Percentiles rank a stretch among this genome's conserved stretches.
phyloP scores from a whole-genome alignment of 2,113 vertebrate genomes.

The Bos taurus region DNA sequence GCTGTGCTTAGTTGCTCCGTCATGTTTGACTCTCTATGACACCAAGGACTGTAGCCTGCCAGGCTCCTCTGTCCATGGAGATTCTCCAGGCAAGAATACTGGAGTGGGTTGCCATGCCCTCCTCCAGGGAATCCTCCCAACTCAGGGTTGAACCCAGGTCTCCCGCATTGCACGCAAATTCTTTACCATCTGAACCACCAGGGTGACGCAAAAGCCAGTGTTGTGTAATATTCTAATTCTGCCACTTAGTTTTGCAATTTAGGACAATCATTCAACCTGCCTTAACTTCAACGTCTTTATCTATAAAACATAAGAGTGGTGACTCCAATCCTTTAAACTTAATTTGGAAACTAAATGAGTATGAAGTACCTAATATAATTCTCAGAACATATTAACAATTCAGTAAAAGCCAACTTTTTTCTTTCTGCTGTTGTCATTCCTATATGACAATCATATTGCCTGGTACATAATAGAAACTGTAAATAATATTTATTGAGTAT shows the following conservation, averaged over 20 bases:
- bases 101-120: neutral
- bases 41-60: neutral
- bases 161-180: accelerated
- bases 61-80: neutral
- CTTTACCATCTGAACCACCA: neutral
- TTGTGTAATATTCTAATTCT: neutral
- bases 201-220: neutral
- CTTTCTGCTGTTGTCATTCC: neutral
- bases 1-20: neutral
- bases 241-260: neutral
- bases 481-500: neutral
- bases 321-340: neutral
- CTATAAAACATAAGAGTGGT: neutral
- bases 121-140: neutral
- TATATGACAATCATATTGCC: neutral
- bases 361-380: neutral
- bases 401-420: neutral
- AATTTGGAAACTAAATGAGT: neutral
- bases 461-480: neutral
- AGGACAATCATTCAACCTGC: neutral
- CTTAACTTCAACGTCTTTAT: neutral
- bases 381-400: neutral
- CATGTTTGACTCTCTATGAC: neutral
- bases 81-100: neutral
- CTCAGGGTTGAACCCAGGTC: neutral